These are phyloP conservation scores for Digitonthophagus gazella DNA, from an alignment of 2,888 invertebrate genomes.

Conservation along the genomic window DNA sequence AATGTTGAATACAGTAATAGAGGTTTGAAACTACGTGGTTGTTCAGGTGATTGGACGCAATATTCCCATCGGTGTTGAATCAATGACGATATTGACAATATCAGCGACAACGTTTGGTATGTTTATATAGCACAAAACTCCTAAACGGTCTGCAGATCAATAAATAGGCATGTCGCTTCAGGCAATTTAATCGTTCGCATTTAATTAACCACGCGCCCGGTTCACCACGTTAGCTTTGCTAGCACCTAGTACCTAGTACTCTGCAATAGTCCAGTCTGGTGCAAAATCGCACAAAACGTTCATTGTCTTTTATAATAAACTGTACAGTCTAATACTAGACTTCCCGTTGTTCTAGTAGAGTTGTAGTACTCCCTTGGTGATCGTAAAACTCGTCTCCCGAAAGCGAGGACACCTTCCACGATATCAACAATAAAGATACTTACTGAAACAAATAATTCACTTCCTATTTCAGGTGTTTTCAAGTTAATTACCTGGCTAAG, in stretches of 20 bases:
- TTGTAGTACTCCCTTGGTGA: background rate
- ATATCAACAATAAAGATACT: background rate
- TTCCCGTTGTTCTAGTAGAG: background rate
- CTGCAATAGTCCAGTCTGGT: background rate
- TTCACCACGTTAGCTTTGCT: background rate
- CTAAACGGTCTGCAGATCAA: background rate
- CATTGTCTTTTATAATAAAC: background rate
- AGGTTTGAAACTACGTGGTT: too few species aligned
- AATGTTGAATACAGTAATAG: too few species aligned
- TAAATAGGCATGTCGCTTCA: background rate
- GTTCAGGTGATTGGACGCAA: too few species aligned
- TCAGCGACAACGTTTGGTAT: too few species aligned
- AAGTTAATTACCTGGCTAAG: background rate
- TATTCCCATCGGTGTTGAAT: too few species aligned
- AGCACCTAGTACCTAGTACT: background rate
- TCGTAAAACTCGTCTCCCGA: background rate
- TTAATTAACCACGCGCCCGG: background rate
- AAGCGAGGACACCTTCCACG: background rate
- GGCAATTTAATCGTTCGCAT: background rate
- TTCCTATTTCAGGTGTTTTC: background rate
- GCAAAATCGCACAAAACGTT: background rate
- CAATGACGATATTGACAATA: too few species aligned
- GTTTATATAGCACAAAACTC: background rate
- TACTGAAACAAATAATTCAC: background rate
- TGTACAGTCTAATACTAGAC: background rate